These are phyloP conservation scores for Drosophila murphyi DNA, from an alignment of 1,140 invertebrate species.

Conservation along the genomic window DNA sequence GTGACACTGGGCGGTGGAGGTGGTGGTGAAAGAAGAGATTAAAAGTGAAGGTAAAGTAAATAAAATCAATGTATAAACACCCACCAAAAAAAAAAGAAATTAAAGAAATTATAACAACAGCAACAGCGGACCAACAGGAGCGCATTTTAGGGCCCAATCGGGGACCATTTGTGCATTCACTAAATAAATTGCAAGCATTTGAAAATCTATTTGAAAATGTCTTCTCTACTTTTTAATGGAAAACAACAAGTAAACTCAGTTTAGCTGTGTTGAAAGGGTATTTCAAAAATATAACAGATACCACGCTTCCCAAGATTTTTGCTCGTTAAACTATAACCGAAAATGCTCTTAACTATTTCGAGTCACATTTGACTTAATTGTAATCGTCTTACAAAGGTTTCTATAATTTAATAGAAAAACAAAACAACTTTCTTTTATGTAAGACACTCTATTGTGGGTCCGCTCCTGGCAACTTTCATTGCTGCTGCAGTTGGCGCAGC, in stretches of 20 bases:
- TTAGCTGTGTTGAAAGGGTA: too few species aligned
- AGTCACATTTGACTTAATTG: too few species aligned
- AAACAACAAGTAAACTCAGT: too few species aligned
- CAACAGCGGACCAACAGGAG: not conserved
- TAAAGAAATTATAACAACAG: conserved; percentile 32
- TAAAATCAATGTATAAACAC: conserved; percentile 40
- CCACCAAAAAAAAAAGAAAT: conserved; percentile 12
- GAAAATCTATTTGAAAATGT: too few species aligned
- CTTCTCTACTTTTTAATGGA: too few species aligned
- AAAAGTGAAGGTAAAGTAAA: conserved; percentile 45
- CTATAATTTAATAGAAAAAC: too few species aligned
- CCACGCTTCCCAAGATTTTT: too few species aligned
- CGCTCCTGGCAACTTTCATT: conserved; percentile 54
- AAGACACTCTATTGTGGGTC: not conserved
- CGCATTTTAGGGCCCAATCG: conserved; percentile 7
- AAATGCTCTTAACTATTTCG: too few species aligned
- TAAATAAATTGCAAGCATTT: not conserved
- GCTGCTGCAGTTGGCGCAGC: conserved; percentile 24
- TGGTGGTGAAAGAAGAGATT: conserved; percentile 2
- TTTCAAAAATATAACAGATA: too few species aligned
- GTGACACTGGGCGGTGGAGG: not conserved
- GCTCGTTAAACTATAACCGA: too few species aligned
- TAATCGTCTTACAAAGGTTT: too few species aligned
- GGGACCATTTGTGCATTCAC: not conserved
- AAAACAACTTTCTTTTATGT: not conserved